Base-by-base conservation (phyloP, 1,140 invertebrate species). In the Ceratosolen solmsi region DNA sequence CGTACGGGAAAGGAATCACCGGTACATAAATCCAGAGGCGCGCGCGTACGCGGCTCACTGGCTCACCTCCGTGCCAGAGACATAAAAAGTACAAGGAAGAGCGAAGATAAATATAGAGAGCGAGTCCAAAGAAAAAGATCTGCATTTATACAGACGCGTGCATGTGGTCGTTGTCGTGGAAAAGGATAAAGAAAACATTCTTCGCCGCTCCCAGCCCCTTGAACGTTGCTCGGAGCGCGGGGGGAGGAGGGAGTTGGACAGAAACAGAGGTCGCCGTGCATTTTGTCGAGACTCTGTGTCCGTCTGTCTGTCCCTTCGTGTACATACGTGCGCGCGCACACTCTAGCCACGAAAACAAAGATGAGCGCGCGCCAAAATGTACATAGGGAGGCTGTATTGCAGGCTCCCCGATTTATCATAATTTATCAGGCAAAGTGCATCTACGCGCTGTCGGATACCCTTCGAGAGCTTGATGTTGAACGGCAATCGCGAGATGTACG, bases 401-500 rank as follows among this genome's bases (percentile, higher is more conserved):
- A 56, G 20, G n/a, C 76, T 56, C 58, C 54, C 60, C 80, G 60
- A 70, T 63, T 65, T 83, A 76, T 81, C 86, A 85, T 86, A 86
- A 80, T 85, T 87, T 85, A 86, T 83, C 76, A 54, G 41, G 73
- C 83, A 83, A 85, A 46, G 82, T 80, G 84, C 75, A 63, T 46
- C 74, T 20, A 20, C n/a, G 65, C 20, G 30, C 22, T 7, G 36
- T 25, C 36, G 65, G 36, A 46, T 3, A n/a, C 9, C 3, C 0
- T 4, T 58, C 54, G 5, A 7, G 22, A 33, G 27, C 27, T 11
- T 20, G 65, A 0, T 33, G 36, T 41, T 41, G 11, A 41, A 68
- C 0, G 22, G 15, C 36, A 46, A 13, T 8, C 33, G 41, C n/a
- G 25, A 33, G 60, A 63, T 9, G 30, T 1, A 4, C 30, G n/a